These are phyloP conservation scores for Symphodus melops DNA, from an alignment of 2,113 vertebrate species.

Conservation along the genomic window DNA sequence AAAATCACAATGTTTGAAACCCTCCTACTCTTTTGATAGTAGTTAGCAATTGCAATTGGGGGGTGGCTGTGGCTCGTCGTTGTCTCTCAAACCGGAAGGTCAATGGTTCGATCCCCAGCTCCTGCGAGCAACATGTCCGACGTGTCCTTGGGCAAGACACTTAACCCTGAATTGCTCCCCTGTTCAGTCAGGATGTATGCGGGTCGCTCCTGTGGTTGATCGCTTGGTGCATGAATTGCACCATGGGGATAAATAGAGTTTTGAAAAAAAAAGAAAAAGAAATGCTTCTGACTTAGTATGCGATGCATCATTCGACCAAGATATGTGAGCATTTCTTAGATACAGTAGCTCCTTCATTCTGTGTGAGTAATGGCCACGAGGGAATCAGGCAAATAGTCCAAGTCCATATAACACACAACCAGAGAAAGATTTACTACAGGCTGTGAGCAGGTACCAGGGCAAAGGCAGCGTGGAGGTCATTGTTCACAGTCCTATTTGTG, in stretches of 20 bases:
- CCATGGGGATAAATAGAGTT: too few relatives aligned
- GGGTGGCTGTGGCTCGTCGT: too few relatives aligned
- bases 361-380: slow-evolving; percentile 44
- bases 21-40: slow-evolving; percentile 22
- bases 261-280: too few relatives aligned
- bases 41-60: slow-evolving; percentile 14
- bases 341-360: slow-evolving; percentile 34
- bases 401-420: slow-evolving; percentile 43
- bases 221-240: too few relatives aligned
- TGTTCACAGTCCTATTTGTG: neutral
- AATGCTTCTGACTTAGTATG: slow-evolving; percentile 8
- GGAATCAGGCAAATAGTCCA: slow-evolving; percentile 25
- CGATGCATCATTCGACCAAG: slow-evolving; percentile 23
- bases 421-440: slow-evolving; percentile 37
- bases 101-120: too few relatives aligned
- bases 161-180: too few relatives aligned
- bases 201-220: too few relatives aligned
- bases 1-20: slow-evolving; percentile 15
- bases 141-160: too few relatives aligned
- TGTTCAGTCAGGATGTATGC: too few relatives aligned
- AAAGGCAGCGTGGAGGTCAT: slow-evolving; percentile 35
- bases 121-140: too few relatives aligned
- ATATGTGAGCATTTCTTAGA: slow-evolving; percentile 17
- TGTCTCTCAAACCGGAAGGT: too few relatives aligned
- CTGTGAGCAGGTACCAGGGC: slow-evolving; percentile 23